phyloP scores from a whole-genome alignment of 2,797 vertebrate species.

The Coregonus ussuriensis region DNA sequence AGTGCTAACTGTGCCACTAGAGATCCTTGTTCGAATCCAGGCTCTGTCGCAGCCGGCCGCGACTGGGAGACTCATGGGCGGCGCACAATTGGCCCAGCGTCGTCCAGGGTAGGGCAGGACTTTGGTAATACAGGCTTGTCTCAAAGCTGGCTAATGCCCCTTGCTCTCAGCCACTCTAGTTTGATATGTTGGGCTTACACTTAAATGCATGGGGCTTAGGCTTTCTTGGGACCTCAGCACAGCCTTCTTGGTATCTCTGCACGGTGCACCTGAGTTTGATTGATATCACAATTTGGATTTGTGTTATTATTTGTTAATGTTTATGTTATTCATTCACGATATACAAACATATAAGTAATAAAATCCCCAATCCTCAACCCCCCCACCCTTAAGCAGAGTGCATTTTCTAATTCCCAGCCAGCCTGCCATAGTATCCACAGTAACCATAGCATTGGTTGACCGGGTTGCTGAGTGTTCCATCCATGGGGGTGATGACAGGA shows the following conservation, averaged over 20 bases:
- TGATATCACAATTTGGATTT: not conserved
- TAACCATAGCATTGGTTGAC: not conserved
- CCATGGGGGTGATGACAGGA: not conserved
- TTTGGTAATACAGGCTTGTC: constrained; percentile 11
- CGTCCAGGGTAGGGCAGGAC: not conserved
- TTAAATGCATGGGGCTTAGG: not conserved
- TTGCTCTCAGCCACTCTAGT: not conserved
- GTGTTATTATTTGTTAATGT: no score
- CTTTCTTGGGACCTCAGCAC: not conserved
- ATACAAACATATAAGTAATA: no score
- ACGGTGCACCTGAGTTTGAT: not conserved
- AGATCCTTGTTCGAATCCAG: no score
- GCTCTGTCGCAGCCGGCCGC: no score
- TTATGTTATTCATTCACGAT: no score
- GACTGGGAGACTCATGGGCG: no score
- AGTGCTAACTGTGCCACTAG: no score
- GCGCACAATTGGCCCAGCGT: no score
- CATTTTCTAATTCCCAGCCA: not conserved
- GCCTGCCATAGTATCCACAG: not conserved
- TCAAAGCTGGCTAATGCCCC: constrained; percentile 23
- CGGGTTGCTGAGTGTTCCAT: not conserved
- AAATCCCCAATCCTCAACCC: no score
- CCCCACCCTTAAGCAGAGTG: no score
- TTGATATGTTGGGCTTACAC: not conserved
- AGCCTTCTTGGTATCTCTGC: not conserved